Base-by-base conservation (phyloP, 1,140 invertebrate species). In the Diplogasteroides magnus region DNA sequence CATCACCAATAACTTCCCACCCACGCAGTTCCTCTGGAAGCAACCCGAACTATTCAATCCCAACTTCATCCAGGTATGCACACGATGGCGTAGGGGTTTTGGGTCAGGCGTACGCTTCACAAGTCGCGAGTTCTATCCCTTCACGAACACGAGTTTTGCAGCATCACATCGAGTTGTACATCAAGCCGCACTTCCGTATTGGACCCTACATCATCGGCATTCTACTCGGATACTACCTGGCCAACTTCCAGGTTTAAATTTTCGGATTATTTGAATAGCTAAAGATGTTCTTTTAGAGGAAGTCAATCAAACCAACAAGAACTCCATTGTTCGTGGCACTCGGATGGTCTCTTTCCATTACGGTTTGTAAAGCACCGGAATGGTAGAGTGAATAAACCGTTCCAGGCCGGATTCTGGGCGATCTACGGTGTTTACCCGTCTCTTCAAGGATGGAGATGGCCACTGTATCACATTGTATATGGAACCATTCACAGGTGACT, bases 81-180 rank as follows among this genome's bases (percentile, higher is more conserved):
- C 27, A 83, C n/a, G n/a, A n/a, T n/a, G n/a, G n/a, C n/a, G n/a
- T n/a, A n/a, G n/a, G n/a, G n/a, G n/a, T n/a, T n/a, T n/a, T n/a
- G n/a, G n/a, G n/a, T n/a, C n/a, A n/a, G n/a, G n/a, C n/a, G n/a
- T n/a, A n/a, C n/a, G n/a, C n/a, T n/a, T n/a, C n/a, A n/a, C n/a
- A n/a, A n/a, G n/a, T n/a, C n/a, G n/a, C n/a, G n/a, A n/a, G n/a
- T n/a, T n/a, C n/a, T n/a, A n/a, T n/a, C n/a, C n/a, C 27, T 70
- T 68, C 55, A 55, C 76, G 71, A 80, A 81, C 63, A 80, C 82
- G 65, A 65, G 82, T 55, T n/a, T n/a, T n/a, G n/a, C n/a, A n/a
- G n/a, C n/a, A n/a, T n/a, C n/a, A n/a, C n/a, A n/a, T n/a, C n/a
- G 71, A 82, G 29, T 83, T 86, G 23, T 86, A 86, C 75, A 84